Evolutionary conservation across 2,888 invertebrate genomes (phyloP), one percentile per base, ranked within the genome.

Genomic region (Apotomis capreana): DNA sequence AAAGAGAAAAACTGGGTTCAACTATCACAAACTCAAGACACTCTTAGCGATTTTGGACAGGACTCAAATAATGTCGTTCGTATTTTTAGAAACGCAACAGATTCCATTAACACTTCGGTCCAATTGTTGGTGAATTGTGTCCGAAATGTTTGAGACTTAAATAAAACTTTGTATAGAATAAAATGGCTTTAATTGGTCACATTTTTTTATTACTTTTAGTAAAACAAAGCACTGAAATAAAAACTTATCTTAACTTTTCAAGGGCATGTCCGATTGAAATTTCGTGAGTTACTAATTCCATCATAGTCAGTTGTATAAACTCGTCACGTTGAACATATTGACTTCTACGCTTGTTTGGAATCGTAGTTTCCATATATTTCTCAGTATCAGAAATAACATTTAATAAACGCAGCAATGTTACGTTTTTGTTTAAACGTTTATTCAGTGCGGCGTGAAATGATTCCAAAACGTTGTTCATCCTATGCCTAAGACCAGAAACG

Each of bases 41-140:
- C 26, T 36, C 57, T 57, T 57, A 57, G 57, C 57, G 57, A 57
- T 57, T 57, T 57, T 57, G 10, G 57, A 57, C 36, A 57, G 57
- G 57, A 57, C 36, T 36, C 57, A 57, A 57, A 57, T 57, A 36
- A 57, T 26, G 4, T 36, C 36, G 36, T 57, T 57, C 57, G 36
- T 36, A 57, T 57, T 26, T 36, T 36, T 10, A 10, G 10, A 10
- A 57, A 57, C 26, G 26, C 3, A 57, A 40, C 5, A 40, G 5
- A 40, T 40, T 40, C 40, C 40, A 4, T 40, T 4, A 40, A 40
- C 40, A 40, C 40, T 40, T 40, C 40, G 40, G 40, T 40, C 40
- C 40, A 3, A 40, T 40, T 40, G 40, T 40, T n/a, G n/a, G n/a
- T n/a, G n/a, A n/a, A n/a, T n/a, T n/a, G n/a, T n/a, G n/a, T n/a